A percentile compares a stretch with the other conserved stretches of the same genome.
Evolutionary conservation across 2,113 vertebrate genomes (phyloP).

Genomic region (Vulpes ferrilata): DNA sequence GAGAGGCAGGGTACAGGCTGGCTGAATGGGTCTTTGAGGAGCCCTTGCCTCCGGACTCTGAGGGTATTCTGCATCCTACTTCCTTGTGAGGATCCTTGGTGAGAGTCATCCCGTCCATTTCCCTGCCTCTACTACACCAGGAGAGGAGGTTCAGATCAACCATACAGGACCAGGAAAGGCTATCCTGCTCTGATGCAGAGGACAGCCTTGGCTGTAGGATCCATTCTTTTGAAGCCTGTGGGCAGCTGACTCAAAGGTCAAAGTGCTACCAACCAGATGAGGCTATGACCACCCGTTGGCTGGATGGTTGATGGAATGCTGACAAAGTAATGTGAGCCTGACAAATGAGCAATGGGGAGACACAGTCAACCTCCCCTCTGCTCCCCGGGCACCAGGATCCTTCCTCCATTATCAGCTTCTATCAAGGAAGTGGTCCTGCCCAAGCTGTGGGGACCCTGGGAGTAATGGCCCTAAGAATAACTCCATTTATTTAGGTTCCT

Average conservation of each 20-base stretch:
- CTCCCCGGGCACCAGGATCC: background rate
- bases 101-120: background rate
- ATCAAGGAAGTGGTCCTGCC: background rate
- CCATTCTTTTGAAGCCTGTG: background rate
- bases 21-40: background rate
- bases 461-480: background rate
- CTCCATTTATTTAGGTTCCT: constrained; percentile 50
- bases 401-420: background rate
- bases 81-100: background rate
- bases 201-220: background rate
- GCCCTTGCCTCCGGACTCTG: background rate
- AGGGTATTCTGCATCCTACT: background rate
- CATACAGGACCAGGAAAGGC: background rate
- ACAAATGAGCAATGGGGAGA: background rate
- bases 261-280: background rate
- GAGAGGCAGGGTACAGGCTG: background rate
- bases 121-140: background rate
- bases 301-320: background rate
- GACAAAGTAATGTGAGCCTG: background rate
- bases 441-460: background rate
- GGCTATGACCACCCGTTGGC: background rate
- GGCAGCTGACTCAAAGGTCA: background rate
- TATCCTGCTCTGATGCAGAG: too few species aligned
- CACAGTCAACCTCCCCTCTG: background rate
- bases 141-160: too few species aligned